These are phyloP conservation scores for Drosophila ustulata DNA, from an alignment of 2,888 invertebrate genomes.

Conservation along the genomic window DNA sequence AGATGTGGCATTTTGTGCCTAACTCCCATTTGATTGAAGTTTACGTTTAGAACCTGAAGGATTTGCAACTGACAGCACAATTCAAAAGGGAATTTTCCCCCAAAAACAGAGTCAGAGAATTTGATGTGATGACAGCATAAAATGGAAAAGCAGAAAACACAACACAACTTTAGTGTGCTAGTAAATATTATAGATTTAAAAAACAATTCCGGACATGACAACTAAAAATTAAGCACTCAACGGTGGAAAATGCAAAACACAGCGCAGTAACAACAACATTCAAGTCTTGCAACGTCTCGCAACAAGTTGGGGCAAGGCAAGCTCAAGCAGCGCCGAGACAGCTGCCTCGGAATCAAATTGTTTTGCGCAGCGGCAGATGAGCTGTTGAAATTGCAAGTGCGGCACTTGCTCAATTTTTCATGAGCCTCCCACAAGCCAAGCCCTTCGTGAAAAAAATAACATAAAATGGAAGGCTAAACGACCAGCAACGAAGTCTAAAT, in stretches of 20 bases:
- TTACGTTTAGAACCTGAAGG: conserved; percentile 25
- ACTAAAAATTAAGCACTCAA: conserved; percentile 51
- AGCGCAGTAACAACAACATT: conserved; percentile 23
- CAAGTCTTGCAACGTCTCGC: conserved; percentile 36
- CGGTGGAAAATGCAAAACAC: conserved; percentile 38
- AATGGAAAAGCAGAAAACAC: background rate
- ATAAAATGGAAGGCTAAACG: background rate
- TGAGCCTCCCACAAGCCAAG: conserved; percentile 72
- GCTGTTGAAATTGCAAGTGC: conserved; percentile 79
- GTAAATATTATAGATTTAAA: background rate
- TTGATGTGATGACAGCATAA: conserved; percentile 3
- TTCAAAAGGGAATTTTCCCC: conserved; percentile 36
- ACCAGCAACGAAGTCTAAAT: conserved; percentile 23
- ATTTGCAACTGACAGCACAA: conserved; percentile 58
- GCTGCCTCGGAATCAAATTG: conserved; percentile 61
- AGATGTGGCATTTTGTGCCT: conserved; percentile 26
- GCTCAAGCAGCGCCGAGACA: conserved; percentile 24
- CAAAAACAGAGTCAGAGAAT: background rate
- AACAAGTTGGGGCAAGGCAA: background rate
- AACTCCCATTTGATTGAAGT: conserved; percentile 48
- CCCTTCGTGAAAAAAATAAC: conserved; percentile 11
- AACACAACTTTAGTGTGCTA: background rate
- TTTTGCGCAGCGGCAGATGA: conserved; percentile 75
- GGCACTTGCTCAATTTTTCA: conserved; percentile 78
- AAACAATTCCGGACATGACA: conserved; percentile 12